Evolutionary conservation across 2,888 invertebrate species (phyloP).

Genomic region (Nesidiocoris tenuis): DNA sequence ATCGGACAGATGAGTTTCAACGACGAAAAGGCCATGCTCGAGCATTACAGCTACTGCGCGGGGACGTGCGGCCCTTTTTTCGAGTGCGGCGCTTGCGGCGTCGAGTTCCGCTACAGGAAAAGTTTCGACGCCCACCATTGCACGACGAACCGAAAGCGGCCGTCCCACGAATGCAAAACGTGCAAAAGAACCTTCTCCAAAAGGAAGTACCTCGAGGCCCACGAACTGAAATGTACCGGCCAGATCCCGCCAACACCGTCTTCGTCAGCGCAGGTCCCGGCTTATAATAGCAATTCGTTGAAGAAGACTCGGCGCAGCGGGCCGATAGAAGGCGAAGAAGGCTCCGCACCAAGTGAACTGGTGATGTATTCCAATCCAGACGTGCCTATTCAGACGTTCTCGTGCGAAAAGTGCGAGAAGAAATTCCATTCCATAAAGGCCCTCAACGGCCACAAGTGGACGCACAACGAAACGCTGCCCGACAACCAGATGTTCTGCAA

Average conservation of each 20-base stretch:
- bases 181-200: constrained; percentile 29
- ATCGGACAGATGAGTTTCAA: constrained; percentile 45
- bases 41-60: constrained; percentile 45
- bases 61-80: constrained; percentile 41
- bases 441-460: constrained; percentile 37
- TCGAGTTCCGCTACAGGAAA: constrained; percentile 28
- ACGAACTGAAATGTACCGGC: constrained; percentile 36
- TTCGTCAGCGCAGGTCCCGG: not conserved
- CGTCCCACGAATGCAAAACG: constrained; percentile 17
- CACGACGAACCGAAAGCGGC: not conserved
- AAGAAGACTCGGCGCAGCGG: constrained; percentile 36
- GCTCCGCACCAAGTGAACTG: not conserved
- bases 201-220: constrained; percentile 28
- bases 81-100: constrained; percentile 21
- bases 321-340: constrained; percentile 4
- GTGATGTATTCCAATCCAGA: not conserved
- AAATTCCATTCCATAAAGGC: constrained; percentile 44
- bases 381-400: constrained; percentile 5
- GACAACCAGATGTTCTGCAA: constrained; percentile 31
- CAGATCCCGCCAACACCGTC: not conserved
- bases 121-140: constrained; percentile 34
- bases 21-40: constrained; percentile 43
- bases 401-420: constrained; percentile 30
- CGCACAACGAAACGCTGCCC: constrained; percentile 16
- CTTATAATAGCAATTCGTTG: constrained; percentile 1